Conservation (phyloP, 2,113 vertebrate genomes). For the Terrapene triunguis region DNA sequence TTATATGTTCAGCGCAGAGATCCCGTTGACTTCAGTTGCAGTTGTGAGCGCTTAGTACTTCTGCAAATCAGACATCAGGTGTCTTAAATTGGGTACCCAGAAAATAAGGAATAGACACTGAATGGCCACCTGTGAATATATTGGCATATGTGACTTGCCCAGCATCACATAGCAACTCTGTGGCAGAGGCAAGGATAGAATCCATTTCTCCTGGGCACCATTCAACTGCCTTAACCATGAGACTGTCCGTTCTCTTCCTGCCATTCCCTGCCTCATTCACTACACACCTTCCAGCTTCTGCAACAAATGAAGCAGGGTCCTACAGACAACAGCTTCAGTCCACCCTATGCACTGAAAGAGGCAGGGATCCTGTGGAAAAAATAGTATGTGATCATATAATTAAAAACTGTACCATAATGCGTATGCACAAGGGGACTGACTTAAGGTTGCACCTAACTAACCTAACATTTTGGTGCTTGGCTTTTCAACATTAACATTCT, state of each 20-base stretch:
- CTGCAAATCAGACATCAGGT: background rate
- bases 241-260: background rate
- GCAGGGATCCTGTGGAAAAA: background rate
- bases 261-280: background rate
- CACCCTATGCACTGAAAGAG: background rate
- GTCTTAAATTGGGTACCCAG: background rate
- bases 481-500: background rate
- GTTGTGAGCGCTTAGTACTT: background rate
- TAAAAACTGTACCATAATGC: background rate
- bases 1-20: background rate
- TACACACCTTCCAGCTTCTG: background rate
- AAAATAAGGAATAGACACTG: background rate
- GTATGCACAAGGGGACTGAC: background rate
- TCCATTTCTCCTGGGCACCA: background rate
- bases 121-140: background rate
- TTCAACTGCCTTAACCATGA: constrained; percentile 12
- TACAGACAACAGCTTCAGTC: background rate
- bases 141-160: background rate
- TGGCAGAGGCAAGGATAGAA: background rate
- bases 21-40: background rate
- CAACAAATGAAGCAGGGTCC: background rate
- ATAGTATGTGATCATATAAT: background rate
- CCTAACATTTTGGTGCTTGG: background rate
- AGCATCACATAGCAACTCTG: background rate
- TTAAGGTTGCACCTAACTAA: background rate